A percentile compares a stretch with the other conserved stretches of the same genome.
Conservation (phyloP, 2,888 invertebrate genomes). For the Cistogaster globosa region DNA sequence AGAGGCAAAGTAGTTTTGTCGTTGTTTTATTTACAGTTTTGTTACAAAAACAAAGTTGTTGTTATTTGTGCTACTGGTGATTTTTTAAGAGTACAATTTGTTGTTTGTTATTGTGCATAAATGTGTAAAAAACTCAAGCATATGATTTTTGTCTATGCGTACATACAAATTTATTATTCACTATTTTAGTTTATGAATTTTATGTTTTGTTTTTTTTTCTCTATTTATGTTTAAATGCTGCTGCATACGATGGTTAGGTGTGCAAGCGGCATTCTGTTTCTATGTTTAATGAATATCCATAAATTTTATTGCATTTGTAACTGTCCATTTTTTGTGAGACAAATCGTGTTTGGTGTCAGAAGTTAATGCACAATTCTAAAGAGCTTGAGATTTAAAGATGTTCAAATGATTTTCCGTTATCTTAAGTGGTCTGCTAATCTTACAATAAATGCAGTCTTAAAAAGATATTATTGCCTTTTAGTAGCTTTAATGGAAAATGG, state of each 20-base stretch:
- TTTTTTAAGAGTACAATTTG: constrained; percentile 30
- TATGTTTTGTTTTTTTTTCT: background rate
- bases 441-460: background rate
- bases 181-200: constrained; percentile 9
- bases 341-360: constrained; percentile 40
- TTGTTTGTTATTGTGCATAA: constrained; percentile 46
- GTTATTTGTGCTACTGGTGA: background rate
- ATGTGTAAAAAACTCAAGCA: constrained; percentile 48
- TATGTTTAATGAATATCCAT: constrained; percentile 43
- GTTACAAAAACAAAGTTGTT: constrained; percentile 28
- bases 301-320: constrained; percentile 27
- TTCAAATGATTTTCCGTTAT: constrained; percentile 22
- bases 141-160: constrained; percentile 34
- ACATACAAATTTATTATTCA: constrained; percentile 38
- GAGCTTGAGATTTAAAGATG: constrained; percentile 1
- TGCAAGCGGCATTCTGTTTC: constrained; percentile 14
- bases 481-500: too few species aligned
- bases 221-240: constrained; percentile 8
- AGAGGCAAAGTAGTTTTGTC: constrained; percentile 46
- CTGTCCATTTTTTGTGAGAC: constrained; percentile 29
- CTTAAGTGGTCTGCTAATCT: constrained; percentile 11
- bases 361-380: constrained; percentile 55
- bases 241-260: background rate
- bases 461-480: too few species aligned
- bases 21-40: constrained; percentile 36